phyloP scores from a whole-genome alignment of 2,888 invertebrate genomes.

The Mesopsocus fuscifrons region DNA sequence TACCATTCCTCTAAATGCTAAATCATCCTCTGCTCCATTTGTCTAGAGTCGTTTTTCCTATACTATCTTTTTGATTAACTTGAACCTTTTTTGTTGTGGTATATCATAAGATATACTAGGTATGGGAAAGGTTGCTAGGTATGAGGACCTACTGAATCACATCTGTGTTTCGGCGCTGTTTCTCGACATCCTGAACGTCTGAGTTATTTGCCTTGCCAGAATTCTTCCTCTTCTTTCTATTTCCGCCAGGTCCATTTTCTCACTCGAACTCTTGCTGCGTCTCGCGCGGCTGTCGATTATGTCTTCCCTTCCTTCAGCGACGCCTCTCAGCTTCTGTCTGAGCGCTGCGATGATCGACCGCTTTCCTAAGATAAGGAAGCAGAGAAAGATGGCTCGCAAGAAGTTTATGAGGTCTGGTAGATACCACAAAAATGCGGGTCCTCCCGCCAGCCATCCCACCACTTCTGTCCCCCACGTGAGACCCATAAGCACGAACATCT shows the following conservation, averaged over 20 bases:
- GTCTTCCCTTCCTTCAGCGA: neutral
- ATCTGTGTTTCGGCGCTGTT: too few species aligned
- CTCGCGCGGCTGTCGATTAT: neutral
- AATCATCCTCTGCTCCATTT: too few species aligned
- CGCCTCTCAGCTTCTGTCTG: neutral
- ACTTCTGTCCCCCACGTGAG: conserved; percentile 17
- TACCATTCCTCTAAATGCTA: too few species aligned
- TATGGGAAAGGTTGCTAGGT: too few species aligned
- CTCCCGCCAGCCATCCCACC: conserved; percentile 15
- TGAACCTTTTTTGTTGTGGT: too few species aligned
- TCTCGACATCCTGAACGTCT: neutral
- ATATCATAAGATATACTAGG: too few species aligned
- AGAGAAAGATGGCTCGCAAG: conserved; percentile 18
- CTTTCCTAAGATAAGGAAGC: conserved; percentile 14
- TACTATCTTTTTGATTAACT: too few species aligned
- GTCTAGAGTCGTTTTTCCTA: too few species aligned
- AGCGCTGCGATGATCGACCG: conserved; percentile 11
- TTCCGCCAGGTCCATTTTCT: neutral
- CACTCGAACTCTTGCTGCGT: conserved; percentile 2
- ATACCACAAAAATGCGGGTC: conserved; percentile 15
- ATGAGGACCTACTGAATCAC: too few species aligned
- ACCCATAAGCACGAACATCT: conserved; percentile 18
- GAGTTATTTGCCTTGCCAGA: conserved; percentile 6
- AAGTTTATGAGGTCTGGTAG: conserved; percentile 16
- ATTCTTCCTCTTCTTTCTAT: conserved; percentile 6